Evolutionary conservation across 2,113 vertebrate species (phyloP).

Genomic region (Perca fluviatilis): DNA sequence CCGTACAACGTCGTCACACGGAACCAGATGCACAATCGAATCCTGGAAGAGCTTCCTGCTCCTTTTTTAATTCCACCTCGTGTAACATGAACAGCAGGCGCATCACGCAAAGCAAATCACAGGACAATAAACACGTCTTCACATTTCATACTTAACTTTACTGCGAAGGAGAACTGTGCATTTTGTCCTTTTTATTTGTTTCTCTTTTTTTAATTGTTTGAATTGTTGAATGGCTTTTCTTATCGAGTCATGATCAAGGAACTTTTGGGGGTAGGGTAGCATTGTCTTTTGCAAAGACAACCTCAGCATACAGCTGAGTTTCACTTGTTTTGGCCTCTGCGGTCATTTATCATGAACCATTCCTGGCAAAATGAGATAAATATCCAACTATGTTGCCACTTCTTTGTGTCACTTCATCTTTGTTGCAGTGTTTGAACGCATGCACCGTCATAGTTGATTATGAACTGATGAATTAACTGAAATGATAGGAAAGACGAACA

Average conservation of each 20-base stretch:
- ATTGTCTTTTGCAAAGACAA: slow-evolving; percentile 56
- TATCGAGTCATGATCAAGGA: slow-evolving; percentile 33
- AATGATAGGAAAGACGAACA: not conserved
- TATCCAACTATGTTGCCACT: slow-evolving; percentile 47
- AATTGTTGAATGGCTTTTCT: slow-evolving; percentile 29
- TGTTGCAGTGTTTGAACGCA: slow-evolving; percentile 41
- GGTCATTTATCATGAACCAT: slow-evolving; percentile 68
- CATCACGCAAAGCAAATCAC: slow-evolving; percentile 28
- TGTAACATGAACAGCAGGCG: slow-evolving; percentile 30
- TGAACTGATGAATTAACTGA: slow-evolving; percentile 1
- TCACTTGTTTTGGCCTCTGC: slow-evolving; percentile 27
- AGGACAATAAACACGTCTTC: slow-evolving; percentile 33
- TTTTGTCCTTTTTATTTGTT: slow-evolving; percentile 14
- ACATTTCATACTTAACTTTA: slow-evolving; percentile 45
- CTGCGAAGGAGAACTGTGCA: slow-evolving; percentile 36
- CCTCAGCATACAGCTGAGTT: slow-evolving; percentile 30
- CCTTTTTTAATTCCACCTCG: slow-evolving; percentile 22
- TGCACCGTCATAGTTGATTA: slow-evolving; percentile 22
- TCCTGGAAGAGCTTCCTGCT: slow-evolving; percentile 34
- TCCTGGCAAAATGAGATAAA: slow-evolving; percentile 66
- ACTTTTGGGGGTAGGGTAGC: slow-evolving; percentile 10
- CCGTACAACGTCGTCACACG: slow-evolving; percentile 8
- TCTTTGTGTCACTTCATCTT: slow-evolving; percentile 54
- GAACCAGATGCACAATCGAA: slow-evolving; percentile 67
- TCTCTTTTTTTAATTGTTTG: slow-evolving; percentile 2